Base-by-base conservation (phyloP, 2,888 invertebrate genomes). In the Hipparchia sbordonii region DNA sequence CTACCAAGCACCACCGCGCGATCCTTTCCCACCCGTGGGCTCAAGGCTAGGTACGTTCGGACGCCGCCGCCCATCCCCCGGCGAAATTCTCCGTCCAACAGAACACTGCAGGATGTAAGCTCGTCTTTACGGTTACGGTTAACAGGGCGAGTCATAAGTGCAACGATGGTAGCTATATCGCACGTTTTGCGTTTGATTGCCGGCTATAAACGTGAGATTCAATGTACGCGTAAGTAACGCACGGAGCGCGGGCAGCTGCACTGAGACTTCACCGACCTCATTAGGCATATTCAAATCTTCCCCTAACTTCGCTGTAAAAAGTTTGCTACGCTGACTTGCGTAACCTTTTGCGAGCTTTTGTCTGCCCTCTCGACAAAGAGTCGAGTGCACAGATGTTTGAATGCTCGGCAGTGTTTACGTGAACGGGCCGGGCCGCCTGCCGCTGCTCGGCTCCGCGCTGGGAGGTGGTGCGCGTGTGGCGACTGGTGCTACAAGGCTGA, bases 1-100 rank as follows among this genome's bases (percentile, higher is more conserved):
- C 23, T 23, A 23, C 66, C 56, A 33, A 54, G 56, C 23, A 57
- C 57, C 56, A 71, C 68, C 67, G 52, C 52, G 46, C 52, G 52
- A 12, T 8, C 57, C 8, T 23, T 57, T 23, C 57, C 57, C 7
- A 8, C 6, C 57, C 57, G 12, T 23, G 9, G 13, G 8, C 57
- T 7, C 8, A 2, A 6, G 48, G 48, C 48, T 13, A 6, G 48
- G 48, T 8, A 48, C 48, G 48, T 48, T 48, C 13, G 7, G n/a
- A n/a, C 56, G 56, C 56, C 54, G 52, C 52, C 52, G 52, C 4
- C 52, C 10, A 10, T 5, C 12, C 54, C n/a, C n/a, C 56, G 56
- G 56, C 56, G 56, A 13, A 54, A 13, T 13, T 13, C 13, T 56
- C 56, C 56, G 56, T 56, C 56, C 56, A 13, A 56, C 56, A 12